A percentile compares a stretch with the other conserved stretches of the same genome.
These are phyloP conservation scores for Lacanobia oleracea DNA, from an alignment of 2,888 invertebrate genomes.

Conservation along the genomic window DNA sequence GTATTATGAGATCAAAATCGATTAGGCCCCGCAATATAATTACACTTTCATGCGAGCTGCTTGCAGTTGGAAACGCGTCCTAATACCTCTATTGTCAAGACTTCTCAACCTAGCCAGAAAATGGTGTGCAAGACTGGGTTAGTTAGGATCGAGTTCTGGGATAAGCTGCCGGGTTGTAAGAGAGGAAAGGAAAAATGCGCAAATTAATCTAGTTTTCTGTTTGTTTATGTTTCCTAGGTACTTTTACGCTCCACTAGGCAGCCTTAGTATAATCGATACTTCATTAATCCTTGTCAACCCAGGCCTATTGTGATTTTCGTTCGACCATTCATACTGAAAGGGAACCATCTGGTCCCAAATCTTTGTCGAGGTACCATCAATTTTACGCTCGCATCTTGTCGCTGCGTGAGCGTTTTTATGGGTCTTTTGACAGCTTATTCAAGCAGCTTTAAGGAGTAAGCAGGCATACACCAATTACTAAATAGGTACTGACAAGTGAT, in stretches of 20 bases:
- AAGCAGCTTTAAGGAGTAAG: not conserved
- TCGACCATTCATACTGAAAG: not conserved
- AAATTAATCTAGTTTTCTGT: not conserved
- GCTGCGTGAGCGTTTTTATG: not conserved
- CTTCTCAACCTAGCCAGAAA: not conserved
- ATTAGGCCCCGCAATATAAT: no score
- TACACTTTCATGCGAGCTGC: no score
- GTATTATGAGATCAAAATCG: no score
- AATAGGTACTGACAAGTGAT: not conserved
- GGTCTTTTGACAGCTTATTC: not conserved
- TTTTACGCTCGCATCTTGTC: not conserved
- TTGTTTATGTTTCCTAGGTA: not conserved
- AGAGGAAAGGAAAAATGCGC: constrained; percentile 5
- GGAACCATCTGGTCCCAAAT: not conserved
- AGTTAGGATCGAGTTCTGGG: not conserved
- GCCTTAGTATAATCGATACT: not conserved
- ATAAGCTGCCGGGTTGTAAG: not conserved
- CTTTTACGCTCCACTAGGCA: not conserved
- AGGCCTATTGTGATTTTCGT: not conserved
- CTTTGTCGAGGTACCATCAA: not conserved
- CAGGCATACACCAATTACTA: not conserved
- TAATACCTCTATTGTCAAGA: not conserved
- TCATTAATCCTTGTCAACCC: not conserved
- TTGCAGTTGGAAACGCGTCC: not conserved
- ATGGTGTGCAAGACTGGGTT: not conserved